A percentile compares a stretch with the other conserved stretches of the same genome.
Evolutionary conservation across 2,888 invertebrate species (phyloP).

Genomic region (Ephialtes manifestator): DNA sequence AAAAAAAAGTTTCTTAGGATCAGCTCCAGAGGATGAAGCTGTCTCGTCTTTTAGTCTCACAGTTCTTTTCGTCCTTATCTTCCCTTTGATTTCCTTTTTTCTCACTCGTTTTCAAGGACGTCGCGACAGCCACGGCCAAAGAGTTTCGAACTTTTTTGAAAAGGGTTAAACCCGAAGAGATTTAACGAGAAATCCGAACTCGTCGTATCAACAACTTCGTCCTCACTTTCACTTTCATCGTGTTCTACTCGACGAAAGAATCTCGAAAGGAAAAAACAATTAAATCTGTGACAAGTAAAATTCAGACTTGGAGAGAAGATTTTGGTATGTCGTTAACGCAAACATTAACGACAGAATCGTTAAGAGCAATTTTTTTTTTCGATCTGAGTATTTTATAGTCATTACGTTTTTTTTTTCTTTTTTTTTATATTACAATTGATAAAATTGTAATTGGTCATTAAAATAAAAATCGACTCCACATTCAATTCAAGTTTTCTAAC

Average conservation of each 20-base stretch:
- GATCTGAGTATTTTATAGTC: neutral
- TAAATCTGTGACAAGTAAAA: conserved; percentile 1
- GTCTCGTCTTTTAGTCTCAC: conserved; percentile 43
- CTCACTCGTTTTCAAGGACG: conserved; percentile 6
- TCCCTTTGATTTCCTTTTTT: conserved; percentile 5
- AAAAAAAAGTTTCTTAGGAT: conserved; percentile 35
- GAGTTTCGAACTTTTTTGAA: conserved; percentile 24
- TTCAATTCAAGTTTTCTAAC: neutral
- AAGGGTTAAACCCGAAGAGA: conserved; percentile 27
- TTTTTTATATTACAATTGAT: too few species aligned
- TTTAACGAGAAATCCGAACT: conserved; percentile 39
- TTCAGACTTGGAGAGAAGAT: neutral
- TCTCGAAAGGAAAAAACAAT: neutral
- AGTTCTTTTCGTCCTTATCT: conserved; percentile 9
- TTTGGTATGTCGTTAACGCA: neutral
- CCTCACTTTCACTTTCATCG: conserved; percentile 18
- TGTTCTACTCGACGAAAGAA: neutral
- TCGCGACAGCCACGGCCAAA: conserved; percentile 20
- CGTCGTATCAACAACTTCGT: conserved; percentile 15
- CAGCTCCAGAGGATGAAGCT: conserved; percentile 36
- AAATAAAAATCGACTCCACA: too few species aligned
- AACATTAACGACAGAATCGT: neutral
- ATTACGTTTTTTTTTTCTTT: too few species aligned
- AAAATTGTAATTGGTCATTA: too few species aligned
- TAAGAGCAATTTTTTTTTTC: neutral